Conservation (phyloP, 2,888 invertebrate species). For the Drosophila greeni region DNA sequence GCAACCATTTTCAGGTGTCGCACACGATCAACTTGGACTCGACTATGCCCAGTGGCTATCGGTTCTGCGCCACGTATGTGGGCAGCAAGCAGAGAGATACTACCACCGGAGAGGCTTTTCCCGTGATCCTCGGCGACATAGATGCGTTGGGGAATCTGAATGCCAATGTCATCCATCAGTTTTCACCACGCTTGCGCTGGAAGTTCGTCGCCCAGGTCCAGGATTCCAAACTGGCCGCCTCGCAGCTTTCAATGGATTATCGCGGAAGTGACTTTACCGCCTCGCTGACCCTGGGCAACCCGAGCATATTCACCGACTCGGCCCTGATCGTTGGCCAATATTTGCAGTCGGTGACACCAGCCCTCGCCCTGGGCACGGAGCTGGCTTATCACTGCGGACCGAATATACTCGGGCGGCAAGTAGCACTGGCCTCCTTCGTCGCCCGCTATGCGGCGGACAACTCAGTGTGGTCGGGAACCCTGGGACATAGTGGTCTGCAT, state of each 20-base stretch:
- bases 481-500: constrained; percentile 90
- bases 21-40: no score
- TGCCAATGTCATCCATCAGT: no score
- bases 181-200: no score
- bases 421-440: constrained; percentile 91
- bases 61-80: no score
- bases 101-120: no score
- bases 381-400: constrained; percentile 95
- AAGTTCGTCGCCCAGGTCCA: constrained; percentile 83
- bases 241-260: constrained; percentile 93
- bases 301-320: constrained; percentile 91
- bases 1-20: constrained; percentile 95
- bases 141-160: no score
- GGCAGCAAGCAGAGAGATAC: no score
- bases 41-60: no score
- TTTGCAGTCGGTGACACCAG: constrained; percentile 89
- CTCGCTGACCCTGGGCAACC: constrained; percentile 93
- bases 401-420: constrained; percentile 92
- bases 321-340: constrained; percentile 92
- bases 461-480: constrained; percentile 85
- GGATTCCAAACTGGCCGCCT: constrained; percentile 90
- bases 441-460: constrained; percentile 82
- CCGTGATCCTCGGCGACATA: no score
- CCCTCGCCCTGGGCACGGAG: constrained; percentile 93
- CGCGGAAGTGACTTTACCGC: constrained; percentile 91